A percentile compares a stretch with the other conserved stretches of the same genome.
These are phyloP conservation scores for Ambastaia sidthimunki DNA, from an alignment of 2,797 vertebrate genomes.

Conservation along the genomic window DNA sequence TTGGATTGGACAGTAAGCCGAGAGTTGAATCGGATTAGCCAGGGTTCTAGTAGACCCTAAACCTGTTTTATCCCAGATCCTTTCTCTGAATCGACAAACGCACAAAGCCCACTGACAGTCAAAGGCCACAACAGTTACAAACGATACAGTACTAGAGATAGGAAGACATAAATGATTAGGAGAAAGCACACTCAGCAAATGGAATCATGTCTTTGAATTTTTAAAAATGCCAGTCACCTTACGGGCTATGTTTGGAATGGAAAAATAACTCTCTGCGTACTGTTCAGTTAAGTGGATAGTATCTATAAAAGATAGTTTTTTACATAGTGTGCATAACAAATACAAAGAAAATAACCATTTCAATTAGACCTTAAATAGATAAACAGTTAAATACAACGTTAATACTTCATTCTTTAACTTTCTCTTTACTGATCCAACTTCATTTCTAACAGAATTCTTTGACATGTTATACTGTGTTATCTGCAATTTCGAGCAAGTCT, in stretches of 20 bases:
- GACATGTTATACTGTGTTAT: not conserved
- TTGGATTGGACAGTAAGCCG: slow-evolving; percentile 67
- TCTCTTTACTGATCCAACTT: not conserved
- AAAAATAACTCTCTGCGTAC: not conserved
- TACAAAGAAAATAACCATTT: no score
- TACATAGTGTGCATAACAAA: not conserved
- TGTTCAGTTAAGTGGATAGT: no score
- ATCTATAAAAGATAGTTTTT: not conserved
- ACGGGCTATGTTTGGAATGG: not conserved
- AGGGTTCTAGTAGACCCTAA: slow-evolving; percentile 64
- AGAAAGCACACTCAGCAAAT: slow-evolving; percentile 1
- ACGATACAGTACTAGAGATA: slow-evolving; percentile 3
- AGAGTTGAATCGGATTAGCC: slow-evolving; percentile 61
- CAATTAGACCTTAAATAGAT: no score
- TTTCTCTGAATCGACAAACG: slow-evolving; percentile 49
- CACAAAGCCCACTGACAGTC: slow-evolving; percentile 34
- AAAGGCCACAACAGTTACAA: slow-evolving; percentile 1
- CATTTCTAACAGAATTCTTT: slow-evolving; percentile 5
- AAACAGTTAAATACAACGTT: no score
- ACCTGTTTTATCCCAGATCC: slow-evolving; percentile 69
- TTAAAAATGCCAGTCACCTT: not conserved
- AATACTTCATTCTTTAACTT: no score
- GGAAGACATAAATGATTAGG: slow-evolving; percentile 10
- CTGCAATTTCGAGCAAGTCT: not conserved
- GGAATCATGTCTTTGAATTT: not conserved